Conservation (phyloP, 2,113 vertebrate genomes). For the Cyprinodon tularosa region DNA sequence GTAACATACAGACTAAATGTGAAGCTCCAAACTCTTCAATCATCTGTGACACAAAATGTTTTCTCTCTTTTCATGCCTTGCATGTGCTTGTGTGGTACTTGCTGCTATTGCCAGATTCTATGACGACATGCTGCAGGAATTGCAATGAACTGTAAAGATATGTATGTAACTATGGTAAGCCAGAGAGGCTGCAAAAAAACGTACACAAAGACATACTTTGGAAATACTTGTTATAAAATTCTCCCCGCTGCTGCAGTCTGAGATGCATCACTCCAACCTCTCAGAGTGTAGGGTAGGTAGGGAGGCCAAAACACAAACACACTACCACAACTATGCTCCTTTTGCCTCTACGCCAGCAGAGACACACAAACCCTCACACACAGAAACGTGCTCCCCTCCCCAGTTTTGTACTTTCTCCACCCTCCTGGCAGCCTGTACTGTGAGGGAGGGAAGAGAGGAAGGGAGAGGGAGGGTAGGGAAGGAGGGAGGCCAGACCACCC, state of each 20-base stretch:
- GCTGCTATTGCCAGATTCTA: slow-evolving; percentile 50
- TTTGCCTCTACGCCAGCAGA: slow-evolving; percentile 33
- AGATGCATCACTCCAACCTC: slow-evolving; percentile 76
- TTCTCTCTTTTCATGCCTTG: slow-evolving; percentile 48
- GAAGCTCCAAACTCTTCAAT: slow-evolving; percentile 45
- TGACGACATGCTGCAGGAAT: slow-evolving; percentile 67
- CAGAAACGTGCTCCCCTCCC: slow-evolving; percentile 48
- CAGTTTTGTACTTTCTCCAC: slow-evolving; percentile 74
- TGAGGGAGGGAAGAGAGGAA: slow-evolving; percentile 73
- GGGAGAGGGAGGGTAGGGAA: slow-evolving; percentile 49
- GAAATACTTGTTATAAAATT: slow-evolving; percentile 57
- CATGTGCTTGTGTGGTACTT: slow-evolving; percentile 58
- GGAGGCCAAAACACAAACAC: slow-evolving; percentile 85
- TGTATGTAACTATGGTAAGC: slow-evolving; percentile 48
- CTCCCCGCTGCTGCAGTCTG: slow-evolving; percentile 54
- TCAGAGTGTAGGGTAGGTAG: slow-evolving; percentile 72
- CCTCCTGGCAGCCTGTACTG: slow-evolving; percentile 72
- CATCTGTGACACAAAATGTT: slow-evolving; percentile 53
- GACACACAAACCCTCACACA: slow-evolving; percentile 26
- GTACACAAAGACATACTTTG: slow-evolving; percentile 41
- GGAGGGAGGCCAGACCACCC: slow-evolving; percentile 90
- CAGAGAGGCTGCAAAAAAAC: slow-evolving; percentile 29
- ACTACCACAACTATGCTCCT: slow-evolving; percentile 84
- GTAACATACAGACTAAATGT: slow-evolving; percentile 34
- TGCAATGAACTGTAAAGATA: slow-evolving; percentile 58